Conservation (phyloP, 1,140 invertebrate species). For the Chironomus tepperi region DNA sequence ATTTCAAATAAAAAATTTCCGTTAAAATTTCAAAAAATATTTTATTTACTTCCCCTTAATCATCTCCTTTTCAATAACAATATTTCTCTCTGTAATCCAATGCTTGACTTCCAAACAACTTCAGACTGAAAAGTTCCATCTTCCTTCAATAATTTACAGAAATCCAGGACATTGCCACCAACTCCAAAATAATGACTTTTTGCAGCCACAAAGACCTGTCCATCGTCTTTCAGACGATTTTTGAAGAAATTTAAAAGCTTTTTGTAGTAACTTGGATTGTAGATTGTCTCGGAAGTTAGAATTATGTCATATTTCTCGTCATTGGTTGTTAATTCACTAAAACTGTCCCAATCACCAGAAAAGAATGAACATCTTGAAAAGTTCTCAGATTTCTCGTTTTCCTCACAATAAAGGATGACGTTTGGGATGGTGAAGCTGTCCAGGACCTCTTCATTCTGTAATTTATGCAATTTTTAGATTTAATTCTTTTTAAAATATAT, state of each 20-base stretch:
- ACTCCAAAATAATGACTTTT: slow-evolving; percentile 88
- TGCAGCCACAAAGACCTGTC: slow-evolving; percentile 63
- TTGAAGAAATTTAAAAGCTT: slow-evolving; percentile 66
- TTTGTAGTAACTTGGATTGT: slow-evolving; percentile 67
- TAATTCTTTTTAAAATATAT: slow-evolving; percentile 15
- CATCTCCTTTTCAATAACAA: slow-evolving; percentile 40
- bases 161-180: slow-evolving; percentile 67
- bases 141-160: slow-evolving; percentile 52
- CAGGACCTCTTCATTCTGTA: slow-evolving; percentile 35
- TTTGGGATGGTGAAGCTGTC: slow-evolving; percentile 63
- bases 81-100: slow-evolving; percentile 51
- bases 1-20: too few species aligned
- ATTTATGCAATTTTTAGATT: slow-evolving; percentile 26
- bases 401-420: slow-evolving; percentile 56
- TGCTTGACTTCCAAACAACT: slow-evolving; percentile 48
- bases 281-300: slow-evolving; percentile 85
- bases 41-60: neutral
- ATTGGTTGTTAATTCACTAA: slow-evolving; percentile 44
- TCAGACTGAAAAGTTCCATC: slow-evolving; percentile 45
- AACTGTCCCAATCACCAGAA: slow-evolving; percentile 70
- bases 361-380: slow-evolving; percentile 56
- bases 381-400: slow-evolving; percentile 39
- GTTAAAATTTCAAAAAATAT: neutral
- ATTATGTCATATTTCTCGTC: slow-evolving; percentile 67
- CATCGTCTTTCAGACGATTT: slow-evolving; percentile 52